phyloP scores from a whole-genome alignment of 2,888 invertebrate genomes.

The Notocelia uddmanniana region DNA sequence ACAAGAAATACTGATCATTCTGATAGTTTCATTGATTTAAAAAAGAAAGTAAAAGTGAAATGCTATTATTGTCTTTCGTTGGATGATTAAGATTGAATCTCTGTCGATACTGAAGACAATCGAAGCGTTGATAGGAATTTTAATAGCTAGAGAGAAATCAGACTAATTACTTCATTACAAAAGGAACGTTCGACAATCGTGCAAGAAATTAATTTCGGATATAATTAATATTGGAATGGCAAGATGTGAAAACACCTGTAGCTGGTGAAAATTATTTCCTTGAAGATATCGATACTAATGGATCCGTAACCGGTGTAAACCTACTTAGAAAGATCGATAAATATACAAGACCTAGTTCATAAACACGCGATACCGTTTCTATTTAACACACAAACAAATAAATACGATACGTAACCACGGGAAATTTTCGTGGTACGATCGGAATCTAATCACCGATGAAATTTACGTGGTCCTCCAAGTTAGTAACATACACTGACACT shows the following conservation, averaged over 20 bases:
- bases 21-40: constrained; percentile 6
- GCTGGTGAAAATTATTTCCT: neutral
- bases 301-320: neutral
- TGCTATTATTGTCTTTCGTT: constrained; percentile 31
- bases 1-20: neutral
- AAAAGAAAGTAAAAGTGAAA: constrained; percentile 44
- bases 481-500: constrained; percentile 57
- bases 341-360: constrained; percentile 62
- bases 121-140: constrained; percentile 62
- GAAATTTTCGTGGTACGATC: constrained; percentile 32
- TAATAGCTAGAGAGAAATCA: constrained; percentile 53
- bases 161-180: constrained; percentile 38
- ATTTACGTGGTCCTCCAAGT: constrained; percentile 52
- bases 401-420: constrained; percentile 42
- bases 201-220: constrained; percentile 13
- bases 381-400: constrained; percentile 45
- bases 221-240: constrained; percentile 4
- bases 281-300: neutral
- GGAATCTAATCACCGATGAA: constrained; percentile 13
- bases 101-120: constrained; percentile 51
- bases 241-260: constrained; percentile 14
- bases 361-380: constrained; percentile 60
- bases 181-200: constrained; percentile 14
- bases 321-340: constrained; percentile 58
- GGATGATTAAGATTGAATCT: constrained; percentile 35